Base-by-base conservation (phyloP, 2,113 vertebrate species). In the Epinephelus moara region DNA sequence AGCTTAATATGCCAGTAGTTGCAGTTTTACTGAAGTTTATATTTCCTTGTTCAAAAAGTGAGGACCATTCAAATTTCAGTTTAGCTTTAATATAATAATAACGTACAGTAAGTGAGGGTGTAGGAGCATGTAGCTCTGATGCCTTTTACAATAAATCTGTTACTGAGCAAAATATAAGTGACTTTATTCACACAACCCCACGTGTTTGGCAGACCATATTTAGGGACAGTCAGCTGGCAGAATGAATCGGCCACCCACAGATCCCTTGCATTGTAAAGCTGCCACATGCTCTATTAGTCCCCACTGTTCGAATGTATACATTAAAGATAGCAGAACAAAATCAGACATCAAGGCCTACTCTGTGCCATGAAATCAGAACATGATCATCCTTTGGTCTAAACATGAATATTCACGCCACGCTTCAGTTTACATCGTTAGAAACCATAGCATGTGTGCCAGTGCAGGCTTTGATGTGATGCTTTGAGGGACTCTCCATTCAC, bases 251-350 rank as follows among this genome's bases (percentile, higher is more conserved):
- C 93, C 91, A 86, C 92, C 91, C 90, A 84, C 87, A 88, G 89
- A 85, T 89, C 78, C 84, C 78, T 66, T 84, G 87, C 88, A 89
- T 93, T 94, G 91, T 93, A 91, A 93, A 93, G 87, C 91, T 92
- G 92, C 92, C 86, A 83, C 89, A 93, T 93, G 93, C 88, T 93
- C 92, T 93, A 91, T 92, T 93, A 93, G 90, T 84, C 80, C 86
- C 91, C 77, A 88, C 88, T 89, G 91, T 86, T 93, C 14, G 55
- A 92, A 92, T 89, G 89, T 93, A 87, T 93, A 94, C 86, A 92
- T 93, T 94, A 88, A 87, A 88, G 70, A 86, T 85, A 84, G 86
- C 81, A 75, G 70, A 75, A 81, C 88, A 89, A 85, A 91, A 86
- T 88, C 73, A 85, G 85, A 86, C 81, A 63, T 81, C 88, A 55